Evolutionary conservation across 2,797 vertebrate species (phyloP), one percentile per base, ranked within the genome.

Genomic region (Enteromius radiatus): DNA sequence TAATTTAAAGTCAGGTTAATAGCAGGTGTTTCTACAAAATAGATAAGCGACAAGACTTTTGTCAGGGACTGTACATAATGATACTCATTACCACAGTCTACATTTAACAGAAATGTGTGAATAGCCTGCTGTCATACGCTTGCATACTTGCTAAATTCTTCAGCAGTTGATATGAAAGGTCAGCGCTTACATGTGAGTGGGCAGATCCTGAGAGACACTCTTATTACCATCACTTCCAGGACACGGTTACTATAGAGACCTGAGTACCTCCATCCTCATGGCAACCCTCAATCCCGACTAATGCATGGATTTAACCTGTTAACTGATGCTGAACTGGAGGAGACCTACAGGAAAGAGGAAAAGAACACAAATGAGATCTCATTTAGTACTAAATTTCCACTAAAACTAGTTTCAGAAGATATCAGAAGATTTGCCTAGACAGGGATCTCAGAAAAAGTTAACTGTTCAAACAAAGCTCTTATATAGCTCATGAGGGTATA

Each of bases 171-270:
- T 73, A 45, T 47, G 14, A 61, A 52, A 68, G 26, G 11, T 43
- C 75, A 56, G 47, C n/a, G 19, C 69, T 71, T n/a, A 31, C 54
- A 75, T 61, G 47, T 70, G 68, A 59, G 74, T 31, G 47, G 76
- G 63, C 82, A 80, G 81, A 54, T 49, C 82, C 84, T 83, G 85
- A 86, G 69, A 67, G 86, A 86, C 85, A 89, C 69, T 83, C 76
- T 28, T 47, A 70, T 79, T 76, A 89, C 80, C 59, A 83, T 89
- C 80, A 63, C 70, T 89, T 89, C 88, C 78, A 75, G 88, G 85
- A 89, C 78, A 78, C 78, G 9, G 90, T 92, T 88, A 75, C 89
- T 87, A 90, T 89, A 86, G 88, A 86, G 86, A 90, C 85, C 87
- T 38, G 65, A 83, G 84, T 81, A 81, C 64, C 70, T 88, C 64